A percentile compares a stretch with the other conserved stretches of the same genome.
Evolutionary conservation across 2,113 vertebrate species (phyloP).

Genomic region (Mionectes macconnelli): DNA sequence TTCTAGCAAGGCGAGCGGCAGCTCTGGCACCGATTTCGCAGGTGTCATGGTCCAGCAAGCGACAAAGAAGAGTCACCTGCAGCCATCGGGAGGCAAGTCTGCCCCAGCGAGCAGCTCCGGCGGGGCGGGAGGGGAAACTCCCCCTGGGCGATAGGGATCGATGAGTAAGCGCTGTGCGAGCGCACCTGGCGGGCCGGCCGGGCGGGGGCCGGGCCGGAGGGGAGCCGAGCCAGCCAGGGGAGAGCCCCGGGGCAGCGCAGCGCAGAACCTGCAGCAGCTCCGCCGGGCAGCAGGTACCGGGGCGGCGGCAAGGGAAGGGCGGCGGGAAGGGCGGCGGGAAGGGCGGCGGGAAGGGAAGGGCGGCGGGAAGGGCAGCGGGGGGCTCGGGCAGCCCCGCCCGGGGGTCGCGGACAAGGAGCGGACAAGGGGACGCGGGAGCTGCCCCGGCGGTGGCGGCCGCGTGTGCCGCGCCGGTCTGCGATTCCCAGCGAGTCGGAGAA

Average conservation of each 20-base stretch:
- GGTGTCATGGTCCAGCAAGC: fast-evolving
- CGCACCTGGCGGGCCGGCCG: neutral
- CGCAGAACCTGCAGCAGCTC: neutral
- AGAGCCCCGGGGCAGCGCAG: neutral
- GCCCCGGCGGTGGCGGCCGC: neutral
- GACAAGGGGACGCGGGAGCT: neutral
- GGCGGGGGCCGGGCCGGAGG: neutral
- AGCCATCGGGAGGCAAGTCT: fast-evolving
- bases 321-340: neutral
- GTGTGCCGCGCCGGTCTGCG: fast-evolving
- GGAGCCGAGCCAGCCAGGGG: neutral
- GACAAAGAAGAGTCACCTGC: fast-evolving
- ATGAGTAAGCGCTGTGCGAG: neutral
- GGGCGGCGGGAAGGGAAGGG: neutral
- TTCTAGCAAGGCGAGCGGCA: neutral
- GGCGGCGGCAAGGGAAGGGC: no score
- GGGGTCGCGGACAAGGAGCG: neutral
- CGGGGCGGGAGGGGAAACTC: neutral
- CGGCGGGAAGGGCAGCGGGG: neutral
- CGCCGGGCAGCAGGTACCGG: neutral
- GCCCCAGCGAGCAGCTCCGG: neutral
- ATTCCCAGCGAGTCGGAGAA: neutral
- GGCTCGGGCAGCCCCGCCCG: neutral
- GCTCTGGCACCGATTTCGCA: neutral
- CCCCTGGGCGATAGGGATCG: neutral